Evolutionary conservation across 92 coral and sea anemone species (phyloP), one percentile per base, ranked within the genome.

Genomic region (Palythoa caribaeorum): DNA sequence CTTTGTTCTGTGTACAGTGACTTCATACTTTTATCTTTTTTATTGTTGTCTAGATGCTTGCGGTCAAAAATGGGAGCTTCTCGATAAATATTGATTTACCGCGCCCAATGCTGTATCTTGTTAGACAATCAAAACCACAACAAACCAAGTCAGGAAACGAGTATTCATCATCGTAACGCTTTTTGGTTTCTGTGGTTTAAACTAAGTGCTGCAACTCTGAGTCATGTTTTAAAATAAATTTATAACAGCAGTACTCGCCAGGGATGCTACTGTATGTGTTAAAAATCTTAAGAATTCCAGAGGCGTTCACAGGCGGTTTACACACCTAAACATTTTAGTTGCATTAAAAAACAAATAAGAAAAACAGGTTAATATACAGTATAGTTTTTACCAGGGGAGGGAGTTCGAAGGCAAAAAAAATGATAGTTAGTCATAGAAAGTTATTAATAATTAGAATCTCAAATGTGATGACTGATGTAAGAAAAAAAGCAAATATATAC

Each of bases 71-170:
- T 44, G 60, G 38, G 39, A 19, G 20, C 59, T 66, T 71, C 75
- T 65, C 71, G 60, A 36, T 81, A 51, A 63, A 69, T 35, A 65
- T 47, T 40, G 72, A 62, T 44, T 12, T 55, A 17, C 86, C 86
- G 86, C 75, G 47, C 86, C 86, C 76, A 28, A 47, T 78, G 14
- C 65, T 59, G 13, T 17, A 59, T 70, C 48, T 40, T 19, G 59
- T 60, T 79, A 39, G 54, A 48, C 74, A 57, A 10, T 38, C 39
- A 7, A 65, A 66, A 81, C 86, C 47, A 35, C 75, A 66, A 47
- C 86, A 47, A 79, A 39, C 70, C 48, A 36, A 38, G 84, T 47
- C 84, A 79, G 84, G 84, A 79, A 79, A 60, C 72, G 5, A 38
- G 55, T 39, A 60, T 71, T 79, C 37, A 62, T 16, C 21, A 37